phyloP scores from a whole-genome alignment of 30 jellyfish, hydroid and myxozoan genomes.

The Hydra vulgaris region DNA sequence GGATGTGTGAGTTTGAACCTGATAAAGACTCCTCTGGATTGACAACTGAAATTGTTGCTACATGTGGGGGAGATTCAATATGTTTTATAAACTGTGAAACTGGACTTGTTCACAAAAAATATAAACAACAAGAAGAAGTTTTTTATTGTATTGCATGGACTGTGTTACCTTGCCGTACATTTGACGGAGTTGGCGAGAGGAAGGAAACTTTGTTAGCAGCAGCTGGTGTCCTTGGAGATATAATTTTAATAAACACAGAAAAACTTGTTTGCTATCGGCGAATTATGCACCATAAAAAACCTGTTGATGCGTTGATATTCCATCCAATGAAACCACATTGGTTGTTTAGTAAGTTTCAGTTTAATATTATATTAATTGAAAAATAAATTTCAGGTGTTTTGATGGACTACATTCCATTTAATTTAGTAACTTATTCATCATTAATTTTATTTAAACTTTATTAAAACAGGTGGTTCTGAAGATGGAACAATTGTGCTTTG shows the following conservation, averaged over 20 bases:
- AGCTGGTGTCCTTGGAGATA: constrained; percentile 89
- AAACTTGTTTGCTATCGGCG: constrained; percentile 70
- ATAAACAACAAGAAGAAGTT: constrained; percentile 79
- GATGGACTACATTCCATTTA: neutral
- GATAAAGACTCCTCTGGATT: constrained; percentile 62
- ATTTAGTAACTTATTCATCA: neutral
- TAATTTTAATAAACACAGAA: constrained; percentile 76
- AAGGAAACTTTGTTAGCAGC: constrained; percentile 62
- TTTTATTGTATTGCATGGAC: constrained; percentile 96
- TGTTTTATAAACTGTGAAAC: constrained; percentile 78
- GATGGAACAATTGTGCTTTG: constrained; percentile 84
- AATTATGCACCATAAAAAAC: constrained; percentile 82
- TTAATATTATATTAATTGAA: neutral
- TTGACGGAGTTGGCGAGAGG: constrained; percentile 25
- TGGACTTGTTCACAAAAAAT: constrained; percentile 70
- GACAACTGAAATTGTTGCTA: constrained; percentile 80
- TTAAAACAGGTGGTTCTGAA: constrained; percentile 93
- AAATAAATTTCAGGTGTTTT: neutral
- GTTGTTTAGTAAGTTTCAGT: constrained; percentile 73
- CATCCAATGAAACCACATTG: constrained; percentile 75
- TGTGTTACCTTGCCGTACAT: constrained; percentile 28
- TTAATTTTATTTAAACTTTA: neutral
- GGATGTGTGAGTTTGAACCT: constrained; percentile 99
- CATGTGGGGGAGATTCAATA: constrained; percentile 99
- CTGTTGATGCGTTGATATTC: constrained; percentile 87